phyloP scores from a whole-genome alignment of 2,113 vertebrate genomes.

The Hylia prasina region DNA sequence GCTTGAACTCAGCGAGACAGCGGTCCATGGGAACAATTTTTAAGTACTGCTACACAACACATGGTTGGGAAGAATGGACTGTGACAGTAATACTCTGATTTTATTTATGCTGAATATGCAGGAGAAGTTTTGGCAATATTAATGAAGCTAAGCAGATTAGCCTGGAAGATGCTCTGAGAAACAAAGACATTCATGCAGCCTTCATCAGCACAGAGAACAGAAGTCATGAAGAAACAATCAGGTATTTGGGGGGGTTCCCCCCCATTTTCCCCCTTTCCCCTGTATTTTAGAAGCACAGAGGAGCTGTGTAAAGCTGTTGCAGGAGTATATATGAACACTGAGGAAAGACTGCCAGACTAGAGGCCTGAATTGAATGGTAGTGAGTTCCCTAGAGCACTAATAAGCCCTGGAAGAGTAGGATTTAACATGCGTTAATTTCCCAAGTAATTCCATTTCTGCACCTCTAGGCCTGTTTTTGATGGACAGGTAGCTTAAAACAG shows the following conservation, averaged over 20 bases:
- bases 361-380: background rate
- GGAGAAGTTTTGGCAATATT: constrained; percentile 77
- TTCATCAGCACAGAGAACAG: constrained; percentile 89
- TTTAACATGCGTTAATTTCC: background rate
- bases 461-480: background rate
- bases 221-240: constrained; percentile 81
- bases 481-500: background rate
- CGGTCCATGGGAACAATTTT: background rate
- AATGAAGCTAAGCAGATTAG: constrained; percentile 81
- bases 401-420: background rate
- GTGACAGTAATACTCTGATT: background rate
- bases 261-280: background rate
- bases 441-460: background rate
- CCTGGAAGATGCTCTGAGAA: constrained; percentile 78
- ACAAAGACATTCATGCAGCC: constrained; percentile 80
- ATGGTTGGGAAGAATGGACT: background rate
- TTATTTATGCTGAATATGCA: constrained; percentile 49
- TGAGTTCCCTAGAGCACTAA: background rate
- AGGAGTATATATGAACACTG: background rate
- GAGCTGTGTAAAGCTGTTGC: background rate
- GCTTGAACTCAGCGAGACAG: background rate
- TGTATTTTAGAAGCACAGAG: background rate
- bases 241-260: constrained; percentile 57
- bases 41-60: background rate
- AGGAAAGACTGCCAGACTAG: background rate